These are phyloP conservation scores for Otocyon megalotis DNA, from an alignment of 2,113 vertebrate genomes.

Conservation along the genomic window DNA sequence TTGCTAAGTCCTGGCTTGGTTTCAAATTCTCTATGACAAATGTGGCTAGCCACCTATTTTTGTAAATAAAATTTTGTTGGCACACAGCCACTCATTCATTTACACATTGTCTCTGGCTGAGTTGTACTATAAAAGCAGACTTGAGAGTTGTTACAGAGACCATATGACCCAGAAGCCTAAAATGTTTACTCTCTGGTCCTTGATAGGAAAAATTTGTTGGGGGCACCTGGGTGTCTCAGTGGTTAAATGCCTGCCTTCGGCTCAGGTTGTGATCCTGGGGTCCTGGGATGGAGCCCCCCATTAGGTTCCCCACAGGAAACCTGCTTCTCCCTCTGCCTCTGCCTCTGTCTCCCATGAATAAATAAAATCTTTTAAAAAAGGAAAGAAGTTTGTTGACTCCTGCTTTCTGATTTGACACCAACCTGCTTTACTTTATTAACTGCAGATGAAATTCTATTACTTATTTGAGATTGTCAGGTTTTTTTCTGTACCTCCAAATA, in stretches of 20 bases:
- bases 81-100: background rate
- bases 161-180: background rate
- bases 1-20: background rate
- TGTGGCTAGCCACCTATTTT: background rate
- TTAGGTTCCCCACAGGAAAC: too few relatives aligned
- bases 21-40: background rate
- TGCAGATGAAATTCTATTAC: background rate
- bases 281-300: too few relatives aligned
- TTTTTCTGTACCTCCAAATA: background rate
- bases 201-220: background rate
- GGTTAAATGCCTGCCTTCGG: too few relatives aligned
- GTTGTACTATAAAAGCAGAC: background rate
- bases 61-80: constrained; percentile 5
- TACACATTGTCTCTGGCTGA: background rate
- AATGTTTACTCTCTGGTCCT: background rate
- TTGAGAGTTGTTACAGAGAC: background rate
- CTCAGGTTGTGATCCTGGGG: too few relatives aligned
- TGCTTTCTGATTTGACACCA: background rate
- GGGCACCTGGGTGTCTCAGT: too few relatives aligned
- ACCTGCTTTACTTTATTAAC: background rate
- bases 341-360: too few relatives aligned
- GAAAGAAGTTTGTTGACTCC: background rate
- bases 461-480: background rate
- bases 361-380: too few relatives aligned
- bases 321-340: too few relatives aligned